These are phyloP conservation scores for Furcula furcula DNA, from an alignment of 2,888 invertebrate species.

Conservation along the genomic window DNA sequence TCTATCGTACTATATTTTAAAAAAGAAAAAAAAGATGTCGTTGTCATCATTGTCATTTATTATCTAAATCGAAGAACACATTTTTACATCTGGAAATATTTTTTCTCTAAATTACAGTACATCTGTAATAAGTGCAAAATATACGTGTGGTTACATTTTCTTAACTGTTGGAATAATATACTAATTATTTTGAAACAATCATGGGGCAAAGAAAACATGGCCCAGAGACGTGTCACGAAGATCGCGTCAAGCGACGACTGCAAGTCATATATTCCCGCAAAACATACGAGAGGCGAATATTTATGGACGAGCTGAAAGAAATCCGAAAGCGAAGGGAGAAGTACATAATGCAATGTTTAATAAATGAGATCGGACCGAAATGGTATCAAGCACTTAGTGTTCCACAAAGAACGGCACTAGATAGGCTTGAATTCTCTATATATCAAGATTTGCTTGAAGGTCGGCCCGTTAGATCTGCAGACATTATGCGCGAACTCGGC, in stretches of 20 bases:
- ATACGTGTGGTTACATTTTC: constrained; percentile 1
- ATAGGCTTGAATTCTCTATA: constrained; percentile 47
- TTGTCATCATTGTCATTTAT: constrained; percentile 3
- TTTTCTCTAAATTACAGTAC: constrained; percentile 48
- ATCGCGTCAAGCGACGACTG: constrained; percentile 37
- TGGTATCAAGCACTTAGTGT: constrained; percentile 72
- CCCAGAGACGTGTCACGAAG: constrained; percentile 41
- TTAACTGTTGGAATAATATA: background rate
- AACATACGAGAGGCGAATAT: constrained; percentile 53
- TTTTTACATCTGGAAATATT: constrained; percentile 5
- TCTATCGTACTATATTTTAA: no score
- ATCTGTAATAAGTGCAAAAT: constrained; percentile 7
- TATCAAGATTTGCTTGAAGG: constrained; percentile 67
- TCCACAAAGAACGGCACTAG: constrained; percentile 54
- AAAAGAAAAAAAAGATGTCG: constrained; percentile 6
- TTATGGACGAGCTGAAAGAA: constrained; percentile 62
- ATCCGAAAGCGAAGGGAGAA: constrained; percentile 43
- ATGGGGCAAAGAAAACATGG: constrained; percentile 42
- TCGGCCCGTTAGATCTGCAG: constrained; percentile 45
- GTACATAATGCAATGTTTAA: constrained; percentile 33
- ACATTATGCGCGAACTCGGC: constrained; percentile 50
- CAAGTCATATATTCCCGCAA: constrained; percentile 53
- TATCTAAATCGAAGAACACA: background rate
- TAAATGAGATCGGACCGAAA: constrained; percentile 48
- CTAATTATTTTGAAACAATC: constrained; percentile 4